Base-by-base conservation (phyloP, 2,113 vertebrate species). In the Colius striatus region DNA sequence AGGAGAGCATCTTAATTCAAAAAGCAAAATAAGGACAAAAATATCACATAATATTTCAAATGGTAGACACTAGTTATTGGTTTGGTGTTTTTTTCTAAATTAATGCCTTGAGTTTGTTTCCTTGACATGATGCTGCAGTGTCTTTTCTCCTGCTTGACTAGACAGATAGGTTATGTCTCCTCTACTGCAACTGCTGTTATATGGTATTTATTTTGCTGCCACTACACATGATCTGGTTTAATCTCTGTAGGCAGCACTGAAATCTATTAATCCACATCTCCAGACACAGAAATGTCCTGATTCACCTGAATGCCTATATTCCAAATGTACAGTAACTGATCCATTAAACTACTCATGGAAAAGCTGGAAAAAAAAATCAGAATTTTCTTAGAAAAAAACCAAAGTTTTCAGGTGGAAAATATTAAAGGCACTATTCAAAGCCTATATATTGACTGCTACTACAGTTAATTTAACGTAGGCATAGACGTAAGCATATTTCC, bases 111-210 rank as follows among this genome's bases (percentile, higher is more conserved):
- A 71, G 17, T 43, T 76, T 85, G 2, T 14, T 87, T 85, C 58
- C 58, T 77, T 73, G 55, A 76, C 66, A 30, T 70, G 58, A 82
- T 25, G 43, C 22, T 62, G 22, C 43, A 91, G n/a, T 90, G 87
- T 82, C 84, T 95, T 95, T 91, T 85, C 74, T 95, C 66, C 58
- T 82, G 74, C 81, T 91, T 95, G 84, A 85, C 58, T 89, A 91
- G 74, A 79, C 62, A 91, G 84, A 89, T 87, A 95, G 84, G 36
- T 54, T 62, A 21, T 65, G 87, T 87, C 41, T 92, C 5, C 0
- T 76, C 62, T 79, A 77, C 78, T 76, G 79, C 71, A 85, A 38
- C 47, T 62, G n/a, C 58, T 90, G 74, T 75, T 95, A 34, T 36
- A 30, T 27, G 47, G 87, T 72, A 91, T 94, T 95, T 94, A 82